Percentiles rank a stretch among this genome's conserved stretches.
Conservation (phyloP, 2,113 vertebrate species). For the Ceyx melanurus region DNA sequence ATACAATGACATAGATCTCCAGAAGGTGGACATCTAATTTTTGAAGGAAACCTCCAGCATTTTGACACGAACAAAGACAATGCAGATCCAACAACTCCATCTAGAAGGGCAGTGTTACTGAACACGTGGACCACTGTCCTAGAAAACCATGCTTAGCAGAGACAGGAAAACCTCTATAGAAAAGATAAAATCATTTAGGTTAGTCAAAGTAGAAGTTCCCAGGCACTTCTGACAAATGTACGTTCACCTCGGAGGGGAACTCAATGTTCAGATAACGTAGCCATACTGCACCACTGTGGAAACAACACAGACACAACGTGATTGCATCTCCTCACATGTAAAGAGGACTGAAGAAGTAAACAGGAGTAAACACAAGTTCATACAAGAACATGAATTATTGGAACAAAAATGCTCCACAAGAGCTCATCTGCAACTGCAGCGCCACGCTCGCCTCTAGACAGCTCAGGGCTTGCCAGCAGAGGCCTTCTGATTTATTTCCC, state of each 20-base stretch:
- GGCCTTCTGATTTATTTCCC: background rate
- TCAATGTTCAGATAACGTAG: fast-evolving
- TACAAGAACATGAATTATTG: background rate
- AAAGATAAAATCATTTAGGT: background rate
- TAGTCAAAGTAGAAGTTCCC: background rate
- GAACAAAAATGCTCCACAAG: background rate
- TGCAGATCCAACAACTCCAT: background rate
- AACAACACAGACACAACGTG: background rate
- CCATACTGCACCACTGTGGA: background rate
- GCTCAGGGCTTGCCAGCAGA: background rate
- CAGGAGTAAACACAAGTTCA: background rate
- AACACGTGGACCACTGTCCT: background rate
- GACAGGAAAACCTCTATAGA: background rate
- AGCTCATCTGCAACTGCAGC: background rate
- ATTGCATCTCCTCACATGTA: background rate
- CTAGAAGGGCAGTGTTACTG: background rate
- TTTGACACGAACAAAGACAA: background rate
- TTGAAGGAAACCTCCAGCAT: background rate
- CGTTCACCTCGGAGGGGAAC: background rate
- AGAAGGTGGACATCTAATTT: background rate
- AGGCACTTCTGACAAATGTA: background rate
- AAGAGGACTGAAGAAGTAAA: background rate
- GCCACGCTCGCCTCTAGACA: background rate
- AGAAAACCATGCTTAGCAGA: background rate
- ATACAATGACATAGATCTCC: background rate